Percentiles rank a stretch among this genome's conserved stretches.
Evolutionary conservation across 2,888 invertebrate species (phyloP).

Genomic region (Gasteruption jaculator): DNA sequence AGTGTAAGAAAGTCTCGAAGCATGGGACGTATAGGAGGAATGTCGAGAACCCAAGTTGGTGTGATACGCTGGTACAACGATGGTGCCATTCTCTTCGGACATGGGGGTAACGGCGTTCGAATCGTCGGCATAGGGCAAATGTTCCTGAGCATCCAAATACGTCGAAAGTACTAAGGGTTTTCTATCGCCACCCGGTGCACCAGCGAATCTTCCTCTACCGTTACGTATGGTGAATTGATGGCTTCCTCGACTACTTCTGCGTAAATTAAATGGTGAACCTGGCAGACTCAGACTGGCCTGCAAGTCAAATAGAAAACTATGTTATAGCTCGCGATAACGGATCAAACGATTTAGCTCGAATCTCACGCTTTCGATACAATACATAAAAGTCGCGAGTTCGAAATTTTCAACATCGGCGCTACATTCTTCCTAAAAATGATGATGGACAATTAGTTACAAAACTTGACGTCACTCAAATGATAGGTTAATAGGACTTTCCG

Average conservation of each 20-base stretch:
- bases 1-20: conserved; percentile 88
- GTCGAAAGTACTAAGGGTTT: conserved; percentile 92
- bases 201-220: conserved; percentile 71
- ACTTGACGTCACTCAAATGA: no score
- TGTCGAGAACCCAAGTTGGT: conserved; percentile 82
- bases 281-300: conserved; percentile 96
- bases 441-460: no score
- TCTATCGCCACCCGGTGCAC: conserved; percentile 79
- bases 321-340: no score
- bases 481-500: no score
- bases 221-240: conserved; percentile 89
- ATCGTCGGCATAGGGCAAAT: conserved; percentile 95
- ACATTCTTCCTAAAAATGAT: no score
- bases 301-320: no score
- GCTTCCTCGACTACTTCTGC: conserved; percentile 85
- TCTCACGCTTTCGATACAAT: no score
- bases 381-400: no score
- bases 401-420: no score
- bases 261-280: conserved; percentile 92
- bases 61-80: conserved; percentile 88
- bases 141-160: conserved; percentile 90
- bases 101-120: conserved; percentile 96
- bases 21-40: conserved; percentile 94
- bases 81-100: conserved; percentile 96
- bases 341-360: no score